These are phyloP conservation scores for Tyrannus savana DNA, from an alignment of 2,113 vertebrate genomes.

Conservation along the genomic window DNA sequence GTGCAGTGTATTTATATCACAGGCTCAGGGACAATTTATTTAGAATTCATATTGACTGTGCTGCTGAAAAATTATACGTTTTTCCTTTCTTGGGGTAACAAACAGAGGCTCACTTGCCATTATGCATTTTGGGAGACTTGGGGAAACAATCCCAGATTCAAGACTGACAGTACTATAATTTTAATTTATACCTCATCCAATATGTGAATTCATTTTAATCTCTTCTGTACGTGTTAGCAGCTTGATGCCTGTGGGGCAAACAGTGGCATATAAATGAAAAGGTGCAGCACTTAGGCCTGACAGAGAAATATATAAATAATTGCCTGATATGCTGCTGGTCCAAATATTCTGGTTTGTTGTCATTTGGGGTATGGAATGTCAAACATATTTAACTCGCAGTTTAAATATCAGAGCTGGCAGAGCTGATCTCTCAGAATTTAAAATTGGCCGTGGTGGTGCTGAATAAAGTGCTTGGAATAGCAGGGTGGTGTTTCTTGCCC, in stretches of 20 bases:
- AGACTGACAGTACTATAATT: constrained; percentile 77
- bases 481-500: background rate
- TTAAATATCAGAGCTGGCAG: background rate
- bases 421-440: background rate
- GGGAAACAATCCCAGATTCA: constrained; percentile 72
- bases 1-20: constrained; percentile 50
- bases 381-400: background rate
- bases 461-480: background rate
- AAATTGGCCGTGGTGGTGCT: background rate
- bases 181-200: constrained; percentile 79
- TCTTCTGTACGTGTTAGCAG: constrained; percentile 73
- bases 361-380: background rate
- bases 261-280: constrained; percentile 56
- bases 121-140: constrained; percentile 73
- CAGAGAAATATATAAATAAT: constrained; percentile 30
- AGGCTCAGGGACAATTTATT: constrained; percentile 47
- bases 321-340: background rate
- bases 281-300: constrained; percentile 19
- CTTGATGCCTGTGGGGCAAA: constrained; percentile 74
- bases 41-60: constrained; percentile 65
- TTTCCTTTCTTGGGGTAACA: constrained; percentile 68
- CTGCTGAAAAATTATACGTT: constrained; percentile 72
- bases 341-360: constrained; percentile 20
- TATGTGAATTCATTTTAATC: constrained; percentile 67
- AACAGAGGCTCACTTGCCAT: constrained; percentile 74